Percentiles rank a stretch among this genome's conserved stretches.
Evolutionary conservation across 2,797 vertebrate genomes (phyloP).

Genomic region (Gallinago nigripennis): DNA sequence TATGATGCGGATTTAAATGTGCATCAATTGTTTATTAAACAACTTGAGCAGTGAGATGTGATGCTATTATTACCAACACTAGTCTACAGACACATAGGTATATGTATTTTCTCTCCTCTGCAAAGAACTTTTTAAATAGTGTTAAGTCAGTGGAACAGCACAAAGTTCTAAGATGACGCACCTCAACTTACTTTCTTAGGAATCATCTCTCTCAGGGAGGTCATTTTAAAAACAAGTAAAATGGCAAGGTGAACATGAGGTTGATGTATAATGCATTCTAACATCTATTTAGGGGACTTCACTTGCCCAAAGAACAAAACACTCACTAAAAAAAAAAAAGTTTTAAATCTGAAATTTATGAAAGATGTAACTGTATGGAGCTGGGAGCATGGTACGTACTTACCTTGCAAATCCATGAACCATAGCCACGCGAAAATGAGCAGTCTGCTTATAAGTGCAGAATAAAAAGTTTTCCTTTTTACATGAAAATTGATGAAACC

Average conservation of each 20-base stretch:
- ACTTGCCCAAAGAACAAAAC: not conserved
- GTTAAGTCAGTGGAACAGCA: not conserved
- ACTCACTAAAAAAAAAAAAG: not conserved
- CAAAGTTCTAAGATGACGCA: not conserved
- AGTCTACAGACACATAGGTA: fast-evolving
- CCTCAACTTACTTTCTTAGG: not conserved
- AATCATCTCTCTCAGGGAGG: not conserved
- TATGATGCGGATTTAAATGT: not conserved
- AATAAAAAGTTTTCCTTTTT: not conserved
- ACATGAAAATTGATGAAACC: not conserved
- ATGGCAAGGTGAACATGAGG: not conserved
- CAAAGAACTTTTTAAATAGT: not conserved
- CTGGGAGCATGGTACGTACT: not conserved
- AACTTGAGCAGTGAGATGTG: not conserved
- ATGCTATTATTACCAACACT: not conserved
- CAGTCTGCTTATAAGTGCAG: not conserved
- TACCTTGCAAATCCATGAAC: not conserved
- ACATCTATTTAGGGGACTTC: not conserved
- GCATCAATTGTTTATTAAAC: slow-evolving; percentile 23
- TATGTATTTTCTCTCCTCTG: not conserved
- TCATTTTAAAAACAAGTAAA: not conserved
- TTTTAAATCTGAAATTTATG: not conserved
- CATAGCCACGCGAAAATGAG: not conserved
- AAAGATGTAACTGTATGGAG: not conserved
- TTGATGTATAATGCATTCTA: not conserved